phyloP scores from a whole-genome alignment of 2,113 vertebrate species.

The Lophotis ruficrista region DNA sequence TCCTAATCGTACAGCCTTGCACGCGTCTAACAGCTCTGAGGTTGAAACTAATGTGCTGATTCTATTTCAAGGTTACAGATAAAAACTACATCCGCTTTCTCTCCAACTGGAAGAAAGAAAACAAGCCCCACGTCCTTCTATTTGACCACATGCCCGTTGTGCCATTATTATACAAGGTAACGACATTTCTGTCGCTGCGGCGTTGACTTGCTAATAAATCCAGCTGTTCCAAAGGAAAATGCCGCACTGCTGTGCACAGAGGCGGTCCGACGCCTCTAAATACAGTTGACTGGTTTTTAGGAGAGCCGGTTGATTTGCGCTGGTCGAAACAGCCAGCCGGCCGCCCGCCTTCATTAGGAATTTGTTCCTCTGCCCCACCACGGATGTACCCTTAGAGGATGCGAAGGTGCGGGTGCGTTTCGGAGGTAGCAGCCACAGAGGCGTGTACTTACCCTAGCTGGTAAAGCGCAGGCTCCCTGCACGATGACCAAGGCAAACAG shows the following conservation, averaged over 20 bases:
- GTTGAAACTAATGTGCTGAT: background rate
- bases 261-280: background rate
- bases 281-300: fast-evolving
- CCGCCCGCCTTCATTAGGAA: background rate
- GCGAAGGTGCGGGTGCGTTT: background rate
- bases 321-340: background rate
- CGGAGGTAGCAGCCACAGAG: background rate
- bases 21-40: fast-evolving
- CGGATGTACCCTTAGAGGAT: too few relatives aligned
- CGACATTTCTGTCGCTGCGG: fast-evolving
- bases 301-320: background rate
- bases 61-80: conserved; percentile 85
- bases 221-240: background rate
- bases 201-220: background rate
- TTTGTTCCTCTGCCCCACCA: background rate
- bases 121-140: conserved; percentile 92
- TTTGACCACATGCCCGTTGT: conserved; percentile 88
- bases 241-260: fast-evolving
- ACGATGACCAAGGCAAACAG: fast-evolving
- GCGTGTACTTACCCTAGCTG: background rate
- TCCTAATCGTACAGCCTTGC: background rate
- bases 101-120: conserved; percentile 90
- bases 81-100: conserved; percentile 88
- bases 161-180: conserved; percentile 91
- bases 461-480: background rate